Conservation (phyloP, 2,113 vertebrate species). For the Acanthisitta chloris region DNA sequence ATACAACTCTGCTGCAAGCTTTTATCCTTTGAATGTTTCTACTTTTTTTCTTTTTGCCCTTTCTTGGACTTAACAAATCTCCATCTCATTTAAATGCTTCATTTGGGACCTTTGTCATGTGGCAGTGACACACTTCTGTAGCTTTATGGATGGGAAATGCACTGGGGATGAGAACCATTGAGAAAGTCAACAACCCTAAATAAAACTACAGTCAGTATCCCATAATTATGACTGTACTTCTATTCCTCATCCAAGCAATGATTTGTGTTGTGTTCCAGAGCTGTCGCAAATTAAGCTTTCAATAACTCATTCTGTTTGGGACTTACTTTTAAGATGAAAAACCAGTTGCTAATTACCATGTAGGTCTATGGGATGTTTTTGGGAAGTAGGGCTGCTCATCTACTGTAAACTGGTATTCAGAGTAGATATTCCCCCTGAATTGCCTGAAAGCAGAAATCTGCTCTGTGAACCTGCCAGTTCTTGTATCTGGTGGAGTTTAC, state of each 20-base stretch:
- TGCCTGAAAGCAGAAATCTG: neutral
- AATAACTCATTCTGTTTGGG: neutral
- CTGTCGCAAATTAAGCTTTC: neutral
- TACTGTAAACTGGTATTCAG: neutral
- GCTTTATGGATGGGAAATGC: neutral
- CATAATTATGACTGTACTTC: neutral
- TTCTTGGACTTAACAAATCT: neutral
- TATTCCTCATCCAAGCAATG: neutral
- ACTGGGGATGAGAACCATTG: neutral
- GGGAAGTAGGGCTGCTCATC: neutral
- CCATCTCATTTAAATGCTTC: neutral
- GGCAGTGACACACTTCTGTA: neutral
- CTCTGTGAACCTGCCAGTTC: neutral
- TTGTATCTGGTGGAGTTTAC: neutral
- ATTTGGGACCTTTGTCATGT: neutral
- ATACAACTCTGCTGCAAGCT: neutral
- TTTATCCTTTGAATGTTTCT: neutral
- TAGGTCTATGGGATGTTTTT: neutral
- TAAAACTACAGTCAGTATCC: neutral
- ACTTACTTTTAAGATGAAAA: neutral
- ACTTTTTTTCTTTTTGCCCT: neutral
- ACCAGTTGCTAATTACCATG: neutral
- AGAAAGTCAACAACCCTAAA: neutral
- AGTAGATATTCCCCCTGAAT: accelerated
- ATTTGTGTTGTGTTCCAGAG: neutral